phyloP scores from a whole-genome alignment of 2,113 vertebrate genomes.

The Xerus inauris region DNA sequence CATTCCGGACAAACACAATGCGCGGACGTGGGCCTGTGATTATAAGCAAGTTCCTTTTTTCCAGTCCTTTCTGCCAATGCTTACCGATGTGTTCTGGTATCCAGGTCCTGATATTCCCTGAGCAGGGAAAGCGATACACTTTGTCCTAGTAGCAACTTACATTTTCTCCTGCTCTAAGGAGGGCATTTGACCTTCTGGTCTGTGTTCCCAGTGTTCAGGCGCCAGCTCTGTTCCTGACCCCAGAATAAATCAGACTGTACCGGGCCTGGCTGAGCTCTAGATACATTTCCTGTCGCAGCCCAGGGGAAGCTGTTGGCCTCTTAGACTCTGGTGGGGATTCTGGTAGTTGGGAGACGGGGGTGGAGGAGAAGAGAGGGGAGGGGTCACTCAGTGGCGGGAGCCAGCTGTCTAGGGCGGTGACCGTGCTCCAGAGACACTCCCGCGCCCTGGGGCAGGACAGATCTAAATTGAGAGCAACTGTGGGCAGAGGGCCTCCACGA shows the following conservation, averaged over 20 bases:
- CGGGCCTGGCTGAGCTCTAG: slow-evolving; percentile 59
- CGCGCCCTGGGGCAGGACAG: not conserved
- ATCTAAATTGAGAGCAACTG: not conserved
- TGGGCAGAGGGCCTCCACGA: slow-evolving; percentile 41
- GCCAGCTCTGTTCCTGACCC: slow-evolving; percentile 52
- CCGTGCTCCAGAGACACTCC: slow-evolving; percentile 4
- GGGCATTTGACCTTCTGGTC: not conserved
- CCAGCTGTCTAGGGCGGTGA: slow-evolving; percentile 66
- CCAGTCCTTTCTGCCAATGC: slow-evolving; percentile 37
- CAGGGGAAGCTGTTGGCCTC: slow-evolving; percentile 67
- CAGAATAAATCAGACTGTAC: slow-evolving; percentile 76
- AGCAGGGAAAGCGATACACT: not conserved
- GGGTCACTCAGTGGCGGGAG: not conserved
- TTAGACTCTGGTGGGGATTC: not conserved
- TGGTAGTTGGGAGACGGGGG: not conserved
- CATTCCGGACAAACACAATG: slow-evolving; percentile 55
- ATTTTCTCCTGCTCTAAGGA: not conserved
- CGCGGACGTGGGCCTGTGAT: slow-evolving; percentile 18
- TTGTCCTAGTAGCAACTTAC: not conserved
- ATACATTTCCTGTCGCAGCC: slow-evolving; percentile 81
- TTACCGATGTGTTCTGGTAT: not conserved
- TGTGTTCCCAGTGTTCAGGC: not conserved
- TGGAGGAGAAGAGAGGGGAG: not conserved
- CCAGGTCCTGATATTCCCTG: not conserved
- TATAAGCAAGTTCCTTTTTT: not conserved